Evolutionary conservation across 2,113 vertebrate genomes (phyloP).

Genomic region (Dicaeum eximium): DNA sequence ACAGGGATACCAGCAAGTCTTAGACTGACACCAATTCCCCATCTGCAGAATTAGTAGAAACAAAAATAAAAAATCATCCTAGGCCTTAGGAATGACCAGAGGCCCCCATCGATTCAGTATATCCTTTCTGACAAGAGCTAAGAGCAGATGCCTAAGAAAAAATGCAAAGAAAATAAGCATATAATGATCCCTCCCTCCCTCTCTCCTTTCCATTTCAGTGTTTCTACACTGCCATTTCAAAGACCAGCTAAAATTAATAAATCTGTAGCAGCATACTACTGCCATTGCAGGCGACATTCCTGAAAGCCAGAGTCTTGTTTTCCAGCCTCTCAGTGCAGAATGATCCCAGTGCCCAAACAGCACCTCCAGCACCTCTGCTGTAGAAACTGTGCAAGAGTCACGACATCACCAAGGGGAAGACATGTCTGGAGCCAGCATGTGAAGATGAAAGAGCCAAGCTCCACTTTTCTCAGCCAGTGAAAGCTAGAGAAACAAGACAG

Average conservation of each 20-base stretch:
- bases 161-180: neutral
- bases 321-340: neutral
- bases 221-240: neutral
- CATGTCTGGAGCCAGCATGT: accelerated
- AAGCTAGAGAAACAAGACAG: neutral
- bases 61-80: neutral
- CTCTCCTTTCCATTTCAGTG: neutral
- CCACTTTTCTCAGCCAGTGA: neutral
- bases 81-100: neutral
- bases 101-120: accelerated
- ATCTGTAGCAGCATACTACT: neutral
- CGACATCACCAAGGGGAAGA: neutral
- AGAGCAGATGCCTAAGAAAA: neutral
- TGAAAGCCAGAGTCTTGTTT: neutral
- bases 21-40: neutral
- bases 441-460: neutral
- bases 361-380: neutral
- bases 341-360: neutral
- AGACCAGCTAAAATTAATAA: neutral
- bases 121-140: neutral
- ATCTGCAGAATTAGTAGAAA: neutral
- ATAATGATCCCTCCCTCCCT: neutral
- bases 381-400: neutral
- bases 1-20: neutral
- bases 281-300: neutral